Base-by-base conservation (phyloP, 2,888 invertebrate genomes). In the Cantharis rustica region DNA sequence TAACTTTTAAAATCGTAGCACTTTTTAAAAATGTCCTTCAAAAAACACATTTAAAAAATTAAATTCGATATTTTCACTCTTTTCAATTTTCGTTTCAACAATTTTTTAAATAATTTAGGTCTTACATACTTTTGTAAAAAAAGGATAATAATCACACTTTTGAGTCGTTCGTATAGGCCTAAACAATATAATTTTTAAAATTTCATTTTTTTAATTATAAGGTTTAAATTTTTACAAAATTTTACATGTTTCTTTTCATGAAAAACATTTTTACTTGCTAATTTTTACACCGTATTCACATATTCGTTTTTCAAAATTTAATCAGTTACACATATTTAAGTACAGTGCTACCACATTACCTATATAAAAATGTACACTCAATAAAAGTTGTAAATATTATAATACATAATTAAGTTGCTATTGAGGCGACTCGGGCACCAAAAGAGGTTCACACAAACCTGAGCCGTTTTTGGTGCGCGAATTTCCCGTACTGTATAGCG, bases 1-100 rank as follows among this genome's bases (percentile, higher is more conserved):
- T 69, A 76, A 64, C 61, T 69, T 76, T 73, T 68, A 73, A 63
- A 69, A 62, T 23, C 62, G 66, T 76, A 63, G 64, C 69, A 73
- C 69, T 72, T 73, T 64, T 69, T 73, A 70, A 73, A 73, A 73
- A 73, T 70, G 76, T 62, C 47, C 47, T 47, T 47, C 47, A 47
- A 47, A 47, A 47, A n/a, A n/a, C 47, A 47, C 47, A 47, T 47
- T 47, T n/a, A 47, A 47, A 47, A 47, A 47, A 47, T 47, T 47
- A 47, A 47, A 47, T 47, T 47, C 47, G 47, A 47, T 47, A 47
- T 47, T 47, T 47, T 47, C 47, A 47, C 47, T 47, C 47, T 47
- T 47, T 47, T 47, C 31, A 47, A 47, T 47, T 47, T 47, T 47
- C 47, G 47, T n/a, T 66, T 17, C 13, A 20, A 66, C 20, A 20